Evolutionary conservation across 2,797 vertebrate species (phyloP).

Genomic region (Urosaurus nigricauda): DNA sequence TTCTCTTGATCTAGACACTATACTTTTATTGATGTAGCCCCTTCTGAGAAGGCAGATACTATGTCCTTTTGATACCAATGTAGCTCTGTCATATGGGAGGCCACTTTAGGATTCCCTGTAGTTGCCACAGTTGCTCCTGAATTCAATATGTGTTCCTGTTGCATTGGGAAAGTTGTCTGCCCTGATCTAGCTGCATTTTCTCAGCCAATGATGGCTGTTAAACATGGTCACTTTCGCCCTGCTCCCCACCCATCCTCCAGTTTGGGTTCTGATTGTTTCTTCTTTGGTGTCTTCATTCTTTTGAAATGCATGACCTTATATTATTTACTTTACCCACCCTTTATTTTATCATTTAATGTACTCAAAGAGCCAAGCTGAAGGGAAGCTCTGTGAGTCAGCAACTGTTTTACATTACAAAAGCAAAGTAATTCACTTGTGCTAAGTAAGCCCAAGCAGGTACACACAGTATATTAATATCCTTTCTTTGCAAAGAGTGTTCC

Average conservation of each 20-base stretch:
- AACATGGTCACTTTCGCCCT: background rate
- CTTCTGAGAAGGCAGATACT: background rate
- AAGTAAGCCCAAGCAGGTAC: conserved; percentile 12
- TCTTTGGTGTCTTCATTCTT: background rate
- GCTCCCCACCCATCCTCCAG: background rate
- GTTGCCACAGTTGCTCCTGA: background rate
- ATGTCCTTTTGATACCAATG: too few species aligned
- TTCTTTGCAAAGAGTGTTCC: background rate
- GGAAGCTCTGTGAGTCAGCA: conserved; percentile 5
- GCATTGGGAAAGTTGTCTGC: background rate
- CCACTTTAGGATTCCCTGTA: background rate
- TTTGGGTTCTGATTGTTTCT: background rate
- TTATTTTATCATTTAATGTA: conserved; percentile 31
- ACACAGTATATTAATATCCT: conserved; percentile 30
- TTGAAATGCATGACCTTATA: conserved; percentile 19
- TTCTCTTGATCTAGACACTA: too few species aligned
- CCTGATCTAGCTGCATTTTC: background rate
- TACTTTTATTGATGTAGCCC: too few species aligned
- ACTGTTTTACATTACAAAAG: conserved; percentile 33
- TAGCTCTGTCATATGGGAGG: background rate
- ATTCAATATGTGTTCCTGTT: background rate
- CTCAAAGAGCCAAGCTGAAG: conserved; percentile 14
- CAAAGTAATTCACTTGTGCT: background rate
- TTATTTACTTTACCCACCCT: background rate
- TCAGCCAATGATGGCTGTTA: conserved; percentile 2